Evolutionary conservation across 1,140 invertebrate genomes (phyloP).

Genomic region (Orius laevigatus): DNA sequence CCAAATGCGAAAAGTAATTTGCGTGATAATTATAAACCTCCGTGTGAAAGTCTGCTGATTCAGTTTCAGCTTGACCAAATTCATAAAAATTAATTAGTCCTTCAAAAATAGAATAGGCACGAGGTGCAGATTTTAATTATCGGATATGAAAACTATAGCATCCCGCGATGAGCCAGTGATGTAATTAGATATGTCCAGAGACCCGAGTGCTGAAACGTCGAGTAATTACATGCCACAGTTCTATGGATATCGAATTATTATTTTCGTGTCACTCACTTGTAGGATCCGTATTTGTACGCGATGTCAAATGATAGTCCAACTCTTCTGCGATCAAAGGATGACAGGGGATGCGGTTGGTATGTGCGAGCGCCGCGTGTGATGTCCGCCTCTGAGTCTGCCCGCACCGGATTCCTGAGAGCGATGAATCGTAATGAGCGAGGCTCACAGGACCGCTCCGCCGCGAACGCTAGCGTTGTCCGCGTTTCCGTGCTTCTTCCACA

Average conservation of each 20-base stretch:
- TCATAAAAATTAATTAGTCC: too few species aligned
- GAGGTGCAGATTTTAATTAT: too few species aligned
- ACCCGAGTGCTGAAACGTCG: too few species aligned
- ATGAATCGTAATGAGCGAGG: slow-evolving; percentile 63
- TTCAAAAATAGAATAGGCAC: too few species aligned
- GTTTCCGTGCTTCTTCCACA: slow-evolving; percentile 70
- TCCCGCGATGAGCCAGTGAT: too few species aligned
- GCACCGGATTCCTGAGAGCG: slow-evolving; percentile 36
- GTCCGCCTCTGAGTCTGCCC: slow-evolving; percentile 25
- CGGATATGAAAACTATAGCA: too few species aligned
- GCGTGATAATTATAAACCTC: too few species aligned
- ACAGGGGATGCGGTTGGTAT: slow-evolving; percentile 23
- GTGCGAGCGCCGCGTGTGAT: slow-evolving; percentile 26
- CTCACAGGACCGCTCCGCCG: slow-evolving; percentile 77
- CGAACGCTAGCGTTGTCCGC: slow-evolving; percentile 79
- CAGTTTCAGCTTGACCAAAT: too few species aligned
- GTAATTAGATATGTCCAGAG: too few species aligned
- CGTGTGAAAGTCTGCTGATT: too few species aligned
- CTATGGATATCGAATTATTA: too few species aligned
- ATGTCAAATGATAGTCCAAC: slow-evolving; percentile 80
- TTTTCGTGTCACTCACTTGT: slow-evolving; percentile 67
- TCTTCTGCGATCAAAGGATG: slow-evolving; percentile 36
- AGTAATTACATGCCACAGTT: neutral
- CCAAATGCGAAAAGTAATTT: too few species aligned
- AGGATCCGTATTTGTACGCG: slow-evolving; percentile 85